Conservation (phyloP, 2,888 invertebrate genomes). For the Perizoma affinitatum region DNA sequence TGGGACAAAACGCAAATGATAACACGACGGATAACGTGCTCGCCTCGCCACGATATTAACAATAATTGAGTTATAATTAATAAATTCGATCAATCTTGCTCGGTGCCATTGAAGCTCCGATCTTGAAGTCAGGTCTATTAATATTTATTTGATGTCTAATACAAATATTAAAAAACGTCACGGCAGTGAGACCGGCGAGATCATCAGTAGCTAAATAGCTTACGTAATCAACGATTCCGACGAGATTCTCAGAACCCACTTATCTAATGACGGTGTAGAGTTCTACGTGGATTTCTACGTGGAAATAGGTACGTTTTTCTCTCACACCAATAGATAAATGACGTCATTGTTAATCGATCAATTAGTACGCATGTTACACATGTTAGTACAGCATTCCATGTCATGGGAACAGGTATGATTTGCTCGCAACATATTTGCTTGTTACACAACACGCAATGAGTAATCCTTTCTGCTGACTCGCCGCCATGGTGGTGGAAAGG, state of each 20-base stretch:
- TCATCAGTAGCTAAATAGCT: constrained; percentile 57
- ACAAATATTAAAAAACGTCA: constrained; percentile 34
- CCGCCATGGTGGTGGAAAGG: too few species aligned
- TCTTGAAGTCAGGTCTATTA: constrained; percentile 5
- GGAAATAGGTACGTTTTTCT: constrained; percentile 61
- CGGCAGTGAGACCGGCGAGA: constrained; percentile 44
- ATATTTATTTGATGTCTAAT: constrained; percentile 10
- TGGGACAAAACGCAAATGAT: too few species aligned
- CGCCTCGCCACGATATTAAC: too few species aligned
- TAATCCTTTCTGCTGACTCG: constrained; percentile 36
- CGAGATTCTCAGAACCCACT: constrained; percentile 68
- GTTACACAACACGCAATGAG: constrained; percentile 40
- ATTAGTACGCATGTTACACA: constrained; percentile 46
- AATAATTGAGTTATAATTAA: too few species aligned
- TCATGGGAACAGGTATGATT: constrained; percentile 11
- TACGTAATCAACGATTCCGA: constrained; percentile 69
- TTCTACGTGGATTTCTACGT: constrained; percentile 62
- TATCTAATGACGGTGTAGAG: constrained; percentile 55
- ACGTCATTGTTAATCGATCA: constrained; percentile 65
- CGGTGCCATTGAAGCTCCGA: neutral
- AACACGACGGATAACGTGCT: too few species aligned
- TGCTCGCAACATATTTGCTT: constrained; percentile 40
- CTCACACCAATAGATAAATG: constrained; percentile 51
- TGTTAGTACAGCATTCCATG: constrained; percentile 51
- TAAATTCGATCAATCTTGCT: too few species aligned